Percentiles rank a stretch among this genome's conserved stretches.
Conservation (phyloP, 1,140 invertebrate genomes). For the Drosophila neocordata region DNA sequence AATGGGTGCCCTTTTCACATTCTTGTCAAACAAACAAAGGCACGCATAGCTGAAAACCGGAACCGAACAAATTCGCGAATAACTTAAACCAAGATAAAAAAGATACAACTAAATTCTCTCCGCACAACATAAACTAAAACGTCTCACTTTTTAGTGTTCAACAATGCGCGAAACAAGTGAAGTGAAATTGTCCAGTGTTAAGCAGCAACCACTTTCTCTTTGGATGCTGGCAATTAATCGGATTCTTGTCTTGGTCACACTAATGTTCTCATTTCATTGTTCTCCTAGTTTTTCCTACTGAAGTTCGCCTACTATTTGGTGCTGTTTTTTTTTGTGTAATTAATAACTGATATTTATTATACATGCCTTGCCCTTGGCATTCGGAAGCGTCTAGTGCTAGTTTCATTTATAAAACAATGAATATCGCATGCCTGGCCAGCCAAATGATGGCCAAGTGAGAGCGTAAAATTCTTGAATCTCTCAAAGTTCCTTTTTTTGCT, state of each 20-base stretch:
- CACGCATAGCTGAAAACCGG: conserved; percentile 15
- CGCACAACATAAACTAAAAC: conserved; percentile 60
- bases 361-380: conserved; percentile 22
- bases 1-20: conserved; percentile 37
- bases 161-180: background rate
- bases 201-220: background rate
- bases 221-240: background rate
- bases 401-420: conserved; percentile 65
- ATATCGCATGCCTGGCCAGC: conserved; percentile 15
- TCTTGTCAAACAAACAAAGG: conserved; percentile 28
- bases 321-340: conserved; percentile 64
- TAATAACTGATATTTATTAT: conserved; percentile 46
- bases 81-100: conserved; percentile 50
- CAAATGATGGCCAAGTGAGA: conserved; percentile 37
- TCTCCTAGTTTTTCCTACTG: background rate
- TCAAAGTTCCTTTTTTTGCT: conserved; percentile 37
- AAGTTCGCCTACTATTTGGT: conserved; percentile 38
- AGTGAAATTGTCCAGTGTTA: background rate
- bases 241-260: background rate
- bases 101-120: conserved; percentile 22
- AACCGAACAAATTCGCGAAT: conserved; percentile 33
- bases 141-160: conserved; percentile 21
- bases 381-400: conserved; percentile 31
- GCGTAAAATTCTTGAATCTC: conserved; percentile 34
- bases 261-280: conserved; percentile 1